Conservation (phyloP, 92 coral and sea anemone genomes). For the Heteractis magnifica region DNA sequence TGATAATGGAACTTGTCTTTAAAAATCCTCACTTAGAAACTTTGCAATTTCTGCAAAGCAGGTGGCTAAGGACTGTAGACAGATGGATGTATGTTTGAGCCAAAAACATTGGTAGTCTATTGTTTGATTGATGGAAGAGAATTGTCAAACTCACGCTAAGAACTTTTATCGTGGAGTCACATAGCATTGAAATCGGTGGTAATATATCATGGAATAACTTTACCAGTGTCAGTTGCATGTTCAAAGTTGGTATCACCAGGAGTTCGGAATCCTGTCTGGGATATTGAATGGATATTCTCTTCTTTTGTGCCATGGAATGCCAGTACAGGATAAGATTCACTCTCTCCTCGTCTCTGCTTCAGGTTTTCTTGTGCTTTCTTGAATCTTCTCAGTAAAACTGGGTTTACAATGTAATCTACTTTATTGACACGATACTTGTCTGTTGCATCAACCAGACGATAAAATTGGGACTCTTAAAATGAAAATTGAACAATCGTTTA, state of each 20-base stretch:
- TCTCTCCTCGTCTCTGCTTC: slow-evolving; percentile 49
- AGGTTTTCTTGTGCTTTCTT: slow-evolving; percentile 59
- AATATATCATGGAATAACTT: neutral
- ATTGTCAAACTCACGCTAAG: too few relatives aligned
- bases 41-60: too few relatives aligned
- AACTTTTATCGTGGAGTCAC: too few relatives aligned
- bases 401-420: slow-evolving; percentile 74
- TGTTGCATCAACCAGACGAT: slow-evolving; percentile 69
- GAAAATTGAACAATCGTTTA: neutral
- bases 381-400: slow-evolving; percentile 57
- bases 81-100: too few relatives aligned
- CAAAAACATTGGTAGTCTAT: neutral
- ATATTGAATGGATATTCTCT: slow-evolving; percentile 65
- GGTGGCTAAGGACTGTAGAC: too few relatives aligned
- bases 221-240: slow-evolving; percentile 82
- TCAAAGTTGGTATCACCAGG: slow-evolving; percentile 77
- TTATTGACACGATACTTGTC: slow-evolving; percentile 75
- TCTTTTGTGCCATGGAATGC: slow-evolving; percentile 86
- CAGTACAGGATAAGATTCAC: slow-evolving; percentile 64
- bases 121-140: too few relatives aligned
- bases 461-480: slow-evolving; percentile 72
- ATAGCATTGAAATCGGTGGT: too few relatives aligned
- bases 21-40: too few relatives aligned
- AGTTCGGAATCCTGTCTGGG: slow-evolving; percentile 58
- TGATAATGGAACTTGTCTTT: too few relatives aligned